Percentiles rank a stretch among this genome's conserved stretches.
phyloP scores from a whole-genome alignment of 2,797 vertebrate species.

The Ctenochaetus hawaiiensis region DNA sequence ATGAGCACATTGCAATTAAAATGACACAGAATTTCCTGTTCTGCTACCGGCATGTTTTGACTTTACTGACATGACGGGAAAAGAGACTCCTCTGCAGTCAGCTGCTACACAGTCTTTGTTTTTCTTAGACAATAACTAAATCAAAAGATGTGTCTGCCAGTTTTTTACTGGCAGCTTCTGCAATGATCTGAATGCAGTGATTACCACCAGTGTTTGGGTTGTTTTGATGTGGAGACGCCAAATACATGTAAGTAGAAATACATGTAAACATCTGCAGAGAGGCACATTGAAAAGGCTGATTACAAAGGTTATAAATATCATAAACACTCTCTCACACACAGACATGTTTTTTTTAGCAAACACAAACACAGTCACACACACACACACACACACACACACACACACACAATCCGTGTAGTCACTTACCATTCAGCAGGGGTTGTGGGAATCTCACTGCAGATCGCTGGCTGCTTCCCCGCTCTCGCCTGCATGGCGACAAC shows the following conservation, averaged over 20 bases:
- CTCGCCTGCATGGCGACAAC: constrained; percentile 45
- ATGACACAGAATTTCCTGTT: constrained; percentile 35
- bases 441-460: constrained; percentile 59
- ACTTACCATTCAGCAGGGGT: constrained; percentile 71
- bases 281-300: background rate
- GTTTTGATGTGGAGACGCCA: constrained; percentile 5
- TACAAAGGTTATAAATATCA: constrained; percentile 28
- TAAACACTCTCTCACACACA: constrained; percentile 7
- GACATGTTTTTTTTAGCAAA: background rate
- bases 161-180: background rate
- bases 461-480: constrained; percentile 47
- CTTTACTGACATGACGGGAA: background rate
- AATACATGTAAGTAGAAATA: background rate
- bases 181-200: background rate
- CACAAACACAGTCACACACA: background rate
- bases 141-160: background rate
- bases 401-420: constrained; percentile 21
- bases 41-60: constrained; percentile 4
- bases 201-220: constrained; percentile 1
- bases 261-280: constrained; percentile 35
- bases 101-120: background rate
- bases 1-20: background rate
- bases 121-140: background rate
- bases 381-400: background rate
- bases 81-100: background rate